These are phyloP conservation scores for Sinotaia quadrata DNA, from an alignment of 2,888 invertebrate species.

Conservation along the genomic window DNA sequence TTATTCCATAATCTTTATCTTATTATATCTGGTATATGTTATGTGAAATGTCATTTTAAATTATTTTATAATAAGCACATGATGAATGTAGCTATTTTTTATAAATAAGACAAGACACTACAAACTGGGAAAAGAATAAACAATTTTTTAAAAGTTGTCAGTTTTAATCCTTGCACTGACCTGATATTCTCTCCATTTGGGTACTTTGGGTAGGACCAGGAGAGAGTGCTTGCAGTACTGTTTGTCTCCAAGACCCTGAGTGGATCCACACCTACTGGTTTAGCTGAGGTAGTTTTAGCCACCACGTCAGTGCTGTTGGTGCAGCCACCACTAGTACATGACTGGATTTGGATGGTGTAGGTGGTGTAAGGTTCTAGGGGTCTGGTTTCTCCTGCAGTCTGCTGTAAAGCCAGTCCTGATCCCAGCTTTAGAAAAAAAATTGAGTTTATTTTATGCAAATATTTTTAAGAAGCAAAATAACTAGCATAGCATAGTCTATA, in stretches of 20 bases:
- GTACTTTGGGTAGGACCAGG: conserved; percentile 53
- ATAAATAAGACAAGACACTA: too few relatives aligned
- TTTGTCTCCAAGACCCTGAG: conserved; percentile 42
- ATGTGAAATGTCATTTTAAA: too few relatives aligned
- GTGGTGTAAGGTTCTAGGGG: conserved; percentile 52
- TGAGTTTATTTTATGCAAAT: too few relatives aligned
- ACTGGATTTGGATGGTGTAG: conserved; percentile 55
- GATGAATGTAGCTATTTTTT: too few relatives aligned
- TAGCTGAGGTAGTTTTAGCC: conserved; percentile 50
- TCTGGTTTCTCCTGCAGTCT: conserved; percentile 47
- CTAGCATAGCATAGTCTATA: too few relatives aligned
- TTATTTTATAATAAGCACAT: too few relatives aligned
- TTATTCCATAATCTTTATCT: too few relatives aligned
- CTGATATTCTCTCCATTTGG: conserved; percentile 61
- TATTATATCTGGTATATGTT: too few relatives aligned
- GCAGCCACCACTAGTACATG: conserved; percentile 64
- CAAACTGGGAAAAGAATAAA: too few relatives aligned
- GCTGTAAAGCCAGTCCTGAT: conserved; percentile 42
- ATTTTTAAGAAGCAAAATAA: background rate
- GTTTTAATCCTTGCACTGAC: too few relatives aligned
- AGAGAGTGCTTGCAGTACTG: conserved; percentile 49
- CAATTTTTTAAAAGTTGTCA: too few relatives aligned
- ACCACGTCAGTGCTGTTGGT: conserved; percentile 48
- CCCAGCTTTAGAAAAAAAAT: conserved; percentile 29
- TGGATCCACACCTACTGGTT: conserved; percentile 56